phyloP scores from a whole-genome alignment of 2,888 invertebrate species.

The Thecocarcelia acutangulata region DNA sequence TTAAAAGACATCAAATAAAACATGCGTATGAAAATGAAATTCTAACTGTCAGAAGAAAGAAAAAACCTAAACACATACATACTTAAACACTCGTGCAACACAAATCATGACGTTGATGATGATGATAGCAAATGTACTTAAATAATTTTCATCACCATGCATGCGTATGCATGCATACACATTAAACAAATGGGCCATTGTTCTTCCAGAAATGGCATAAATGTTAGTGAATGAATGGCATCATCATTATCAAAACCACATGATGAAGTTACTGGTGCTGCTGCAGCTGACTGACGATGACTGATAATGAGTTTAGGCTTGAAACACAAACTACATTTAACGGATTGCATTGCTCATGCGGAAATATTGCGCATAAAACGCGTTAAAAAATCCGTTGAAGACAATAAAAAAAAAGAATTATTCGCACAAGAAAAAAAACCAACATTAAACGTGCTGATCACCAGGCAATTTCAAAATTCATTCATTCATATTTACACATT shows the following conservation, averaged over 20 bases:
- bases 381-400: conserved; percentile 68
- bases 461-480: conserved; percentile 40
- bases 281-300: conserved; percentile 24
- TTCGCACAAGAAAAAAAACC: conserved; percentile 6
- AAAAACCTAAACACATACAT: background rate
- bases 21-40: conserved; percentile 67
- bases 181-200: conserved; percentile 74
- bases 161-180: conserved; percentile 45
- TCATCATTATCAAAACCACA: conserved; percentile 25
- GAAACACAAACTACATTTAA: conserved; percentile 41
- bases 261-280: conserved; percentile 15
- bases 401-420: conserved; percentile 21
- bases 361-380: conserved; percentile 70
- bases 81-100: background rate
- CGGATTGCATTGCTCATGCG: conserved; percentile 66
- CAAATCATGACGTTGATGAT: conserved; percentile 26
- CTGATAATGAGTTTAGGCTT: conserved; percentile 41
- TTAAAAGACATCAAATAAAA: conserved; percentile 38
- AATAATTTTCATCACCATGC: conserved; percentile 28
- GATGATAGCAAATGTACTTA: conserved; percentile 14
- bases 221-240: conserved; percentile 18
- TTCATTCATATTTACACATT: conserved; percentile 27
- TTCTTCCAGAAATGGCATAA: conserved; percentile 54
- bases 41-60: conserved; percentile 28
- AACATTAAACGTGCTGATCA: conserved; percentile 30